A percentile compares a stretch with the other conserved stretches of the same genome.
Evolutionary conservation across 2,797 vertebrate species (phyloP).

Genomic region (Rhabdomys pumilio): DNA sequence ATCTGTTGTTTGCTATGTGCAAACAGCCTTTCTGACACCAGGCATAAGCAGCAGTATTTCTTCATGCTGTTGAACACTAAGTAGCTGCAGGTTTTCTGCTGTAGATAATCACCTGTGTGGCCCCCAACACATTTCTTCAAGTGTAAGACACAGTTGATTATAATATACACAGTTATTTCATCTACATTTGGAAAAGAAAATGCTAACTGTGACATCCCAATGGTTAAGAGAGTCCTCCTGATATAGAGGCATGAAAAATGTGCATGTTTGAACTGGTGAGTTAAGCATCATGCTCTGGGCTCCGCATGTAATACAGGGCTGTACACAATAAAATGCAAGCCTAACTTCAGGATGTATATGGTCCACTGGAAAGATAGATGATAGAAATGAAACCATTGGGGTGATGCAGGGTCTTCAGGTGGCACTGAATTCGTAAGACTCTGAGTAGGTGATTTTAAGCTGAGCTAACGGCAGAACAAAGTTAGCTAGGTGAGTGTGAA

Average conservation of each 20-base stretch:
- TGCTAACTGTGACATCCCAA: background rate
- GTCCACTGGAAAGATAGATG: background rate
- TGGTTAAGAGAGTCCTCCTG: background rate
- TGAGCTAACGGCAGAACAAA: background rate
- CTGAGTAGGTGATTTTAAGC: background rate
- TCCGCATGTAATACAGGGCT: background rate
- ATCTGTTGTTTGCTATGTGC: background rate
- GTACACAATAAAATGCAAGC: background rate
- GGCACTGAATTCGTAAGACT: background rate
- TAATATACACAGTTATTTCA: background rate
- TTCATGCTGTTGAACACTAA: background rate
- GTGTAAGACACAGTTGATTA: background rate
- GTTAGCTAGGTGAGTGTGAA: background rate
- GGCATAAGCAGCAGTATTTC: background rate
- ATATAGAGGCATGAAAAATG: background rate
- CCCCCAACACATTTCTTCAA: constrained; percentile 19
- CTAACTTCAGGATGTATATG: background rate
- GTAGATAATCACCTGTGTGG: background rate
- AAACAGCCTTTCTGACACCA: constrained; percentile 16
- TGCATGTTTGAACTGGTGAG: background rate
- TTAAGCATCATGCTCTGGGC: background rate
- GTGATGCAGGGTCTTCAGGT: background rate
- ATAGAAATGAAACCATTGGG: background rate
- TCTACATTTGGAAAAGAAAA: constrained; percentile 37
- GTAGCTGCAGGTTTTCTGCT: constrained; percentile 15